phyloP scores from a whole-genome alignment of 1,140 invertebrate species.

The Riptortus pedestris region DNA sequence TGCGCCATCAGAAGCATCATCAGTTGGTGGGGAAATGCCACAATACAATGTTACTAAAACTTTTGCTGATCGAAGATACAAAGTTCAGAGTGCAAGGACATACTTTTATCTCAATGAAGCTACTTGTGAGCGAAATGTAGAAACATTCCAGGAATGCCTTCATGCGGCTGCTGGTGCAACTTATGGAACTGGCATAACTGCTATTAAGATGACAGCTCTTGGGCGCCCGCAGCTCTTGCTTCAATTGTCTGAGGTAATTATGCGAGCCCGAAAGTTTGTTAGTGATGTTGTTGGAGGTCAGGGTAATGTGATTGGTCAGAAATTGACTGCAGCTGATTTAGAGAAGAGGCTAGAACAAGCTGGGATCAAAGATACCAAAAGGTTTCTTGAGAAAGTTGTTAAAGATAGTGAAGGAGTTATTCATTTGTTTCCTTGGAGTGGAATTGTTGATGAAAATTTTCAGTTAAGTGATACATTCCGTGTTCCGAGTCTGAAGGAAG shows the following conservation, averaged over 20 bases:
- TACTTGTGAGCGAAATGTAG: constrained; percentile 94
- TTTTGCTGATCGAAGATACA: constrained; percentile 88
- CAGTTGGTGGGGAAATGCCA: constrained; percentile 41
- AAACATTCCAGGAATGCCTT: constrained; percentile 88
- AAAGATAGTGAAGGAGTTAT: constrained; percentile 82
- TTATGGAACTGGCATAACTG: constrained; percentile 88
- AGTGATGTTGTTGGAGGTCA: constrained; percentile 65
- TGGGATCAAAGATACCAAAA: constrained; percentile 61
- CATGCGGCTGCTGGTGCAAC: constrained; percentile 91
- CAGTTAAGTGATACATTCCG: constrained; percentile 81
- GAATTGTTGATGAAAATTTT: constrained; percentile 83
- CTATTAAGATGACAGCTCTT: constrained; percentile 95
- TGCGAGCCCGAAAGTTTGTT: constrained; percentile 85
- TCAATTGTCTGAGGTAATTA: constrained; percentile 95
- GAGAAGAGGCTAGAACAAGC: constrained; percentile 70
- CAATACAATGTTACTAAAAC: constrained; percentile 85
- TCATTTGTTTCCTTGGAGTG: constrained; percentile 96
- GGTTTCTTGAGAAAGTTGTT: constrained; percentile 84
- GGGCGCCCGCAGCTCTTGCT: constrained; percentile 93
- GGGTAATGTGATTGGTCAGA: constrained; percentile 71
- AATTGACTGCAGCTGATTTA: constrained; percentile 76
- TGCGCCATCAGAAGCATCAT: constrained; percentile 17
- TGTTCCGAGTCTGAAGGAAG: constrained; percentile 84
- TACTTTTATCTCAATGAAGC: constrained; percentile 98
- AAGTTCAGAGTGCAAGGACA: constrained; percentile 86